These are phyloP conservation scores for Mycalesis mineus DNA, from an alignment of 2,888 invertebrate genomes.

Conservation along the genomic window DNA sequence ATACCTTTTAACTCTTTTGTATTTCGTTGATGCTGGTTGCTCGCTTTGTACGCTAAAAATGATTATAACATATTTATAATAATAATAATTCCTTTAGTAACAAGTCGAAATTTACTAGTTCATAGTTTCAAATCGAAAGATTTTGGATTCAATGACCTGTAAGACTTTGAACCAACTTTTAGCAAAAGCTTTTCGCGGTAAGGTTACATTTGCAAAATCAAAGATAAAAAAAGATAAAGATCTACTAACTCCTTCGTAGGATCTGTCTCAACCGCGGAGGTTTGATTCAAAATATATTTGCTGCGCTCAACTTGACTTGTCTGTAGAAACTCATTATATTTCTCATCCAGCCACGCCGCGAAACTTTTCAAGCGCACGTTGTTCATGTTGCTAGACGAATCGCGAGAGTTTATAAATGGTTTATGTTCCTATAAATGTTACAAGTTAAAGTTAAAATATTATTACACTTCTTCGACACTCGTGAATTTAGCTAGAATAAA, in stretches of 20 bases:
- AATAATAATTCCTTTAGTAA: no score
- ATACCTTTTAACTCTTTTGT: slow-evolving; percentile 40
- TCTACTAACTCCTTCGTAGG: slow-evolving; percentile 23
- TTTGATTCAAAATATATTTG: slow-evolving; percentile 29
- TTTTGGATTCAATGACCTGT: no score
- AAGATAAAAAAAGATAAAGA: no score
- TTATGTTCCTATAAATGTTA: slow-evolving; percentile 26
- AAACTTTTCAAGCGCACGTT: slow-evolving; percentile 42
- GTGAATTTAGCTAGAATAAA: no score
- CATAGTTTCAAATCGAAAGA: no score
- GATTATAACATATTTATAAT: background rate
- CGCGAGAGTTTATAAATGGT: slow-evolving; percentile 18
- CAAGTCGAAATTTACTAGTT: no score
- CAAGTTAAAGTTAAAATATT: no score
- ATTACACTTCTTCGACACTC: no score
- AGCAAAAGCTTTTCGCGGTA: no score
- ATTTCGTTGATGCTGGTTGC: slow-evolving; percentile 27
- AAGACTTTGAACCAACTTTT: background rate
- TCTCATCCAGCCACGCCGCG: slow-evolving; percentile 60
- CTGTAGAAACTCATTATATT: slow-evolving; percentile 53
- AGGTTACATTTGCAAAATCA: no score
- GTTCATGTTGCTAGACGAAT: slow-evolving; percentile 10
- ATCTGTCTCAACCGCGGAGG: slow-evolving; percentile 25
- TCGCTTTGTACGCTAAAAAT: slow-evolving; percentile 34
- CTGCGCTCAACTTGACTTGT: slow-evolving; percentile 31